These are phyloP conservation scores for Paramormyrops hopkinsi DNA, from an alignment of 2,797 vertebrate genomes.

Conservation along the genomic window DNA sequence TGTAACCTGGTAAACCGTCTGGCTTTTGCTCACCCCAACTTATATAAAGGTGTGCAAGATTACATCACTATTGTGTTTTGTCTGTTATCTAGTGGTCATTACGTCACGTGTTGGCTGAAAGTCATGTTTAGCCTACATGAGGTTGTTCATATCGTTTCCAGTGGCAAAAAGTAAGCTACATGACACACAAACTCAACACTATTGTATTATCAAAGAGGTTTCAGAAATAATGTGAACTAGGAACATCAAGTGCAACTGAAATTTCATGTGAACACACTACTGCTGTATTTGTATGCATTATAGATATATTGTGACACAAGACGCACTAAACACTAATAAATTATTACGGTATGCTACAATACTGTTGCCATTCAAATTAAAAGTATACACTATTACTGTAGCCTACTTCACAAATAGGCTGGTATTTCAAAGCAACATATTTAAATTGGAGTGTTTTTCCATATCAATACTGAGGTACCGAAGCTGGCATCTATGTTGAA, in stretches of 20 bases:
- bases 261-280: neutral
- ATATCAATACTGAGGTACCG: neutral
- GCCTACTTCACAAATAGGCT: neutral
- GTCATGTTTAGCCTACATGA: neutral
- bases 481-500: neutral
- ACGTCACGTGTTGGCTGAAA: neutral
- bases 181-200: neutral
- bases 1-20: neutral
- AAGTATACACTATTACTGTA: neutral
- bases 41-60: neutral
- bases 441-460: neutral
- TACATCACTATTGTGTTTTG: neutral
- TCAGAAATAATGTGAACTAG: neutral
- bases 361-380: neutral
- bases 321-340: neutral
- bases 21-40: neutral
- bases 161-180: neutral
- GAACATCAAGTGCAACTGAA: neutral
- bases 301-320: neutral
- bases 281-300: neutral
- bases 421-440: neutral
- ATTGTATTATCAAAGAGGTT: neutral
- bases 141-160: neutral
- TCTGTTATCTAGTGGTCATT: neutral
- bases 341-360: neutral